These are phyloP conservation scores for fruit fly (Drosophila melanogaster) DNA, from an alignment of 1,140 invertebrate species.

Conservation along the genomic window DNA sequence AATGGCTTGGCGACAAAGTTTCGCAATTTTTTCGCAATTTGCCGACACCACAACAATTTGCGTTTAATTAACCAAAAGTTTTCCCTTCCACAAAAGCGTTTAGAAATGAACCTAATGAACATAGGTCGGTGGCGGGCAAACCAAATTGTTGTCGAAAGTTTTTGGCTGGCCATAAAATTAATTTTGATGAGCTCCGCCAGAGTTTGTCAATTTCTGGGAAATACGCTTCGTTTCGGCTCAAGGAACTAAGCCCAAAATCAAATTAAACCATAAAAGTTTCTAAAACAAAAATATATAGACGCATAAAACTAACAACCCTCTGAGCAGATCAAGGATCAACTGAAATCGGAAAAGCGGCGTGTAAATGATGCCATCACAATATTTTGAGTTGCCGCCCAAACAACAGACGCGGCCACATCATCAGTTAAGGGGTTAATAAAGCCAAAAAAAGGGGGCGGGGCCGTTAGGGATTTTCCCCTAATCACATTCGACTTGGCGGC, in stretches of 20 bases:
- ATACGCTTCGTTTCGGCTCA: constrained; percentile 1
- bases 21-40: constrained; percentile 81
- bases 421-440: constrained; percentile 80
- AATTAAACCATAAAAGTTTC: constrained; percentile 67
- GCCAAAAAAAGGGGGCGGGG: constrained; percentile 24
- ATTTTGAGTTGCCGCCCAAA: constrained; percentile 69
- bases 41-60: constrained; percentile 81
- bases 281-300: constrained; percentile 5
- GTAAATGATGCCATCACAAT: constrained; percentile 84
- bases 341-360: constrained; percentile 77
- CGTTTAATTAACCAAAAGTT: constrained; percentile 83
- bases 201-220: constrained; percentile 29
- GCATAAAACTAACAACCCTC: constrained; percentile 44
- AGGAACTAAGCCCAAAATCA: constrained; percentile 48
- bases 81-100: constrained; percentile 38
- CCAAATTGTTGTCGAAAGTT: constrained; percentile 70
- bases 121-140: background rate
- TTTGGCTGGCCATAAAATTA: constrained; percentile 79
- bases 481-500: constrained; percentile 75
- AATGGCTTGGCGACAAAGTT: constrained; percentile 79
- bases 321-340: constrained; percentile 58
- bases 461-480: constrained; percentile 30
- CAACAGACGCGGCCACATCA: constrained; percentile 51
- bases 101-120: constrained; percentile 63
- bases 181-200: constrained; percentile 71